A percentile compares a stretch with the other conserved stretches of the same genome.
Conservation (phyloP, 2,113 vertebrate species). For the Sakesphorus luctuosus region DNA sequence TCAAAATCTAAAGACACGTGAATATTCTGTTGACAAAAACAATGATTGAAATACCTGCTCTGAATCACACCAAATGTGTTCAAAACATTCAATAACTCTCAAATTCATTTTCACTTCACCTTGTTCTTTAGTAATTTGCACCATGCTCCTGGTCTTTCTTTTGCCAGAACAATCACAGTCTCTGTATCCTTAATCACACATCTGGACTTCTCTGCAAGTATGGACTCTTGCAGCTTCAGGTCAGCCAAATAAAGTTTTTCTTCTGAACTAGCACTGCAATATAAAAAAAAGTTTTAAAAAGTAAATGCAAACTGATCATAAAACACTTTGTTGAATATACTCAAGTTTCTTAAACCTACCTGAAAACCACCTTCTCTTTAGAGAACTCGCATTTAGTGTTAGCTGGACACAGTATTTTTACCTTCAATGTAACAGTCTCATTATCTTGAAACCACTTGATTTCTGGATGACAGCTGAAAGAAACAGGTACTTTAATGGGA, state of each 20-base stretch:
- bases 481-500: neutral
- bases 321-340: neutral
- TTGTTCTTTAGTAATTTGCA: slow-evolving; percentile 65
- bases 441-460: slow-evolving; percentile 82
- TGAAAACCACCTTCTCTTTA: slow-evolving; percentile 74
- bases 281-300: neutral
- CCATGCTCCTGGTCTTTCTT: slow-evolving; percentile 69
- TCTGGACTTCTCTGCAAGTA: slow-evolving; percentile 57
- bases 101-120: slow-evolving; percentile 42
- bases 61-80: neutral
- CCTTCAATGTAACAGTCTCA: slow-evolving; percentile 59
- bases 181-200: slow-evolving; percentile 62
- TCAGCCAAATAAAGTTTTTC: slow-evolving; percentile 74
- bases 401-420: slow-evolving; percentile 52
- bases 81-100: neutral
- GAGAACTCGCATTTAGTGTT: slow-evolving; percentile 70
- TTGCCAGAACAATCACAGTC: slow-evolving; percentile 62
- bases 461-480: slow-evolving; percentile 74
- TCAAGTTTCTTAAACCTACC: slow-evolving; percentile 58
- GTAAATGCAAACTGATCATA: neutral
- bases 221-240: slow-evolving; percentile 64
- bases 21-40: slow-evolving; percentile 70
- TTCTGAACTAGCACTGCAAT: slow-evolving; percentile 72
- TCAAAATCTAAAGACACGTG: slow-evolving; percentile 78
- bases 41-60: neutral